A percentile compares a stretch with the other conserved stretches of the same genome.
These are phyloP conservation scores for Oligia strigilis DNA, from an alignment of 2,888 invertebrate species.

Conservation along the genomic window DNA sequence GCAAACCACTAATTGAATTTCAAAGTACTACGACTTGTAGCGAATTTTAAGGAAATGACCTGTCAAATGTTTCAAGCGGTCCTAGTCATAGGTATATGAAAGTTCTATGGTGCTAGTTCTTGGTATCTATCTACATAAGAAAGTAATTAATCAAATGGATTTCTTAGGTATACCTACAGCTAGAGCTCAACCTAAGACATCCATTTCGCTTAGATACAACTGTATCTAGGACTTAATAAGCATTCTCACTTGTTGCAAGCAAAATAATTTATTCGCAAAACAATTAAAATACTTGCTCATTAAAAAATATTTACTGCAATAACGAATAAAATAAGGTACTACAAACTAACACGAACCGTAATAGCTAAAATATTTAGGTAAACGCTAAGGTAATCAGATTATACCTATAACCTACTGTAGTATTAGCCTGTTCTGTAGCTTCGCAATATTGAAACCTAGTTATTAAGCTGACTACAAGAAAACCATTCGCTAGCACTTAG, in stretches of 20 bases:
- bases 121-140: not conserved
- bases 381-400: slow-evolving; percentile 33
- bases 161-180: not conserved
- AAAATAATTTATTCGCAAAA: not conserved
- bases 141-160: not conserved
- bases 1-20: not conserved
- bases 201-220: not conserved
- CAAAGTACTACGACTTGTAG: not conserved
- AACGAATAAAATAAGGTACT: not conserved
- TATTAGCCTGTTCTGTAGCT: not conserved
- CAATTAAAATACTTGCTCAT: not conserved
- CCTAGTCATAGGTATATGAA: too few species aligned
- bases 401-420: not conserved
- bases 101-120: not conserved
- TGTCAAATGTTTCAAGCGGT: not conserved
- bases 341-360: slow-evolving; percentile 1
- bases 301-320: not conserved
- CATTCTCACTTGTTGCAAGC: not conserved
- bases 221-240: not conserved
- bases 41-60: not conserved
- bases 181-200: not conserved
- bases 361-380: slow-evolving; percentile 37
- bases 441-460: slow-evolving; percentile 43
- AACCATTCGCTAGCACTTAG: slow-evolving; percentile 9
- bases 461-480: slow-evolving; percentile 50